These are phyloP conservation scores for Eupithecia dodoneata DNA, from an alignment of 2,888 invertebrate species.

Conservation along the genomic window DNA sequence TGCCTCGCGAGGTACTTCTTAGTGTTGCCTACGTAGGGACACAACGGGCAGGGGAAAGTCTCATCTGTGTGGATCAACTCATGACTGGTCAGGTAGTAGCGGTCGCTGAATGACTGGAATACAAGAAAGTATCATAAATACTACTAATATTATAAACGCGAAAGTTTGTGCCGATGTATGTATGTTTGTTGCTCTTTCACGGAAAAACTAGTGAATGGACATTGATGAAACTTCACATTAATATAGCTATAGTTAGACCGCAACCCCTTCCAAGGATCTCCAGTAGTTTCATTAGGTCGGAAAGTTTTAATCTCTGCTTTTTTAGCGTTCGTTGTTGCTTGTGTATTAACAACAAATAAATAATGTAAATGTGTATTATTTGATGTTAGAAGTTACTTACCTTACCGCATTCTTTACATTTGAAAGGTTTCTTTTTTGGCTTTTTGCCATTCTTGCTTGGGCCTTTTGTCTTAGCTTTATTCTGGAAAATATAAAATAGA, in stretches of 20 bases:
- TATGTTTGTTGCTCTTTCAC: too few species aligned
- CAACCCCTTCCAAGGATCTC: too few species aligned
- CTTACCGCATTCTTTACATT: constrained; percentile 5
- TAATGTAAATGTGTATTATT: not conserved
- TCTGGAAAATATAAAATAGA: not conserved
- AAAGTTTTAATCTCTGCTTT: too few species aligned
- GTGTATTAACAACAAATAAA: too few species aligned
- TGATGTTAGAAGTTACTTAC: not conserved
- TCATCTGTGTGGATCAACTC: not conserved
- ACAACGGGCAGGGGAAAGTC: not conserved
- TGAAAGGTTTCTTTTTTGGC: not conserved
- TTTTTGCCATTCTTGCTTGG: not conserved
- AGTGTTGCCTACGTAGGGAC: not conserved
- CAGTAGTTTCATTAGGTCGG: too few species aligned
- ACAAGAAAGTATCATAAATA: not conserved
- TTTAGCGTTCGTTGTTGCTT: too few species aligned
- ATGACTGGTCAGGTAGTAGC: not conserved
- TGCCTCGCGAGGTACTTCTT: not conserved
- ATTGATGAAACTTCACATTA: too few species aligned
- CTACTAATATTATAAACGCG: not conserved
- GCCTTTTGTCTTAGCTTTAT: not conserved
- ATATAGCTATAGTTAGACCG: too few species aligned
- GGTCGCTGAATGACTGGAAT: constrained; percentile 1
- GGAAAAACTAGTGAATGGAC: too few species aligned
- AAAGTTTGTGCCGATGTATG: not conserved